Conservation (phyloP, 2,113 vertebrate genomes). For the Tor tambroides region DNA sequence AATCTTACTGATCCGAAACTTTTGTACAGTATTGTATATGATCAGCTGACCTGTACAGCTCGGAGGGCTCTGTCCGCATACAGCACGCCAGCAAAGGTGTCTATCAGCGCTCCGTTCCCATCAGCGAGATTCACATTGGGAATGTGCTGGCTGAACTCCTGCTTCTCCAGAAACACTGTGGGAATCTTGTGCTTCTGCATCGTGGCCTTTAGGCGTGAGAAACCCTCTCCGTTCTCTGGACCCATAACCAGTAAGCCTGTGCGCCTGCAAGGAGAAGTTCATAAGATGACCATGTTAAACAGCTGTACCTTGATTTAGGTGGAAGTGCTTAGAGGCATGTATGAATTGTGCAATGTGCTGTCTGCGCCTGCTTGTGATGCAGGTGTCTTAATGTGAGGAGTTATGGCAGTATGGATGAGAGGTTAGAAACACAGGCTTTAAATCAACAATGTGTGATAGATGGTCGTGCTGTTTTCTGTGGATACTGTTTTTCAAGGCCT, state of each 20-base stretch:
- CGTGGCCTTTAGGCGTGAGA: conserved; percentile 69
- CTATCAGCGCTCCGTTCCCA: conserved; percentile 79
- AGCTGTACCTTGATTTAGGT: conserved; percentile 22
- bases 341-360: conserved; percentile 1
- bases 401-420: conserved; percentile 37
- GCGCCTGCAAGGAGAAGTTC: conserved; percentile 63
- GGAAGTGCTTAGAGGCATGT: neutral
- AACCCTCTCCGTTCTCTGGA: conserved; percentile 63
- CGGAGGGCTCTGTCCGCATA: conserved; percentile 84
- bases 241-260: conserved; percentile 85
- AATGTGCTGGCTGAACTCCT: conserved; percentile 74
- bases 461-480: conserved; percentile 47
- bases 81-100: conserved; percentile 82
- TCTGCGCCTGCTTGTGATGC: conserved; percentile 14
- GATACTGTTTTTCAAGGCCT: conserved; percentile 59
- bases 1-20: neutral
- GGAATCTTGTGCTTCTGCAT: conserved; percentile 72
- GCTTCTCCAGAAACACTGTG: conserved; percentile 63
- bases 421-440: conserved; percentile 51
- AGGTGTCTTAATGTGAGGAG: conserved; percentile 38
- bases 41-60: conserved; percentile 81
- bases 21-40: neutral
- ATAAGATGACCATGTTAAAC: neutral
- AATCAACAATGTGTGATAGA: conserved; percentile 61
- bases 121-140: conserved; percentile 73